Percentiles rank a stretch among this genome's conserved stretches.
These are phyloP conservation scores for Patella ulyssiponensis DNA, from an alignment of 2,888 invertebrate genomes.

Conservation along the genomic window DNA sequence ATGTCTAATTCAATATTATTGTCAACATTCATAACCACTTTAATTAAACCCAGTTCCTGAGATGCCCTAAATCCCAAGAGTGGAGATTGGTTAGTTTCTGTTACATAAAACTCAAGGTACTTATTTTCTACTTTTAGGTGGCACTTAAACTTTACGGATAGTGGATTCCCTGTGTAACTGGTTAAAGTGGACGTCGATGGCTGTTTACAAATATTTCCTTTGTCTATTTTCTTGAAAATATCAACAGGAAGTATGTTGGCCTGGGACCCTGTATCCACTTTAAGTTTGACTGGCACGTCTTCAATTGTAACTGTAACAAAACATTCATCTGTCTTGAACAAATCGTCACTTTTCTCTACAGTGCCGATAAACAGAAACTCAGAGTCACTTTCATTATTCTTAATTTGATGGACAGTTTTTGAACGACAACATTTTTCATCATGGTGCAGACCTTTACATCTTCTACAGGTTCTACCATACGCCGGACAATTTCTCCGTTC, in stretches of 20 bases:
- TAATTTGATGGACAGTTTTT: no score
- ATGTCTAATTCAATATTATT: no score
- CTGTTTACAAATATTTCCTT: neutral
- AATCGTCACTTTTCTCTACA: neutral
- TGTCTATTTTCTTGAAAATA: neutral
- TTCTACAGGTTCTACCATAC: constrained; percentile 37
- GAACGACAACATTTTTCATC: constrained; percentile 24
- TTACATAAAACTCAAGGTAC: constrained; percentile 4
- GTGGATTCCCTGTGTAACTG: neutral
- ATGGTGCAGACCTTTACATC: constrained; percentile 42
- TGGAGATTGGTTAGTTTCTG: constrained; percentile 14
- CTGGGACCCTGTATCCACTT: constrained; percentile 39
- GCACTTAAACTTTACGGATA: neutral
- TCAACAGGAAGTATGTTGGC: constrained; percentile 21
- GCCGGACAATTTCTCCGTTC: constrained; percentile 33
- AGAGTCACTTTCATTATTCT: neutral
- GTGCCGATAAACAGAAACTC: neutral
- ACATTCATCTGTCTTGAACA: constrained; percentile 3
- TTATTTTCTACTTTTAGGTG: neutral
- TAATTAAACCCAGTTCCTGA: constrained; percentile 25
- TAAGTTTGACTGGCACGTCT: constrained; percentile 27
- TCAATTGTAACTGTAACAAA: neutral
- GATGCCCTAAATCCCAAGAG: constrained; percentile 20
- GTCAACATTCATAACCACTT: constrained; percentile 11
- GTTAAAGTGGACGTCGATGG: neutral